A percentile compares a stretch with the other conserved stretches of the same genome.
Evolutionary conservation across 2,888 invertebrate species (phyloP).

Genomic region (Perdita meconis): DNA sequence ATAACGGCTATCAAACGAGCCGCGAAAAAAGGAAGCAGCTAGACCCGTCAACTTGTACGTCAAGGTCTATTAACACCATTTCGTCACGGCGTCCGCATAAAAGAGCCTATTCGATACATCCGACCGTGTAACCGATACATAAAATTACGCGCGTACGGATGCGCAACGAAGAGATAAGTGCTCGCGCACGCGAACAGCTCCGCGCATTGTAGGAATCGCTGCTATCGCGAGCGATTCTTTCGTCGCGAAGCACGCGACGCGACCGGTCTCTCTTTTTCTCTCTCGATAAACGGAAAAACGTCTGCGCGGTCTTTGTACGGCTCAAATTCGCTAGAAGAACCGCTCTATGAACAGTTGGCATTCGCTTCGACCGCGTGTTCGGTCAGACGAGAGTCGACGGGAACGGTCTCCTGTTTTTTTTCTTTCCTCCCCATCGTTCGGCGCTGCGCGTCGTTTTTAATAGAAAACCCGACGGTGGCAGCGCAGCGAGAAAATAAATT

Average conservation of each 20-base stretch:
- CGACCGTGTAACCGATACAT: conserved; percentile 69
- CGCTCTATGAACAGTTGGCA: conserved; percentile 23
- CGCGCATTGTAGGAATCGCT: conserved; percentile 15
- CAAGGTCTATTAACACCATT: conserved; percentile 55
- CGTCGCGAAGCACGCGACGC: too few species aligned
- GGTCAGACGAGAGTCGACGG: conserved; percentile 16
- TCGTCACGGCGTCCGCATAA: conserved; percentile 33
- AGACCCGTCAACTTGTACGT: conserved; percentile 36
- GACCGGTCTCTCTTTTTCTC: conserved; percentile 13
- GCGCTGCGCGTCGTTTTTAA: background rate
- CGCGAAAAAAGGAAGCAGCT: conserved; percentile 1
- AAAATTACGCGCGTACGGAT: conserved; percentile 67
- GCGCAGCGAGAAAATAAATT: conserved; percentile 57
- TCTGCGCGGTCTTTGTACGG: conserved; percentile 45
- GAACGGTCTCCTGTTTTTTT: too few species aligned
- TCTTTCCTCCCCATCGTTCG: background rate
- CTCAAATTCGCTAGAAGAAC: conserved; percentile 48
- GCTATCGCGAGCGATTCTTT: conserved; percentile 42
- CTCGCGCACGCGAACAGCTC: conserved; percentile 19
- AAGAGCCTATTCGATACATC: conserved; percentile 63
- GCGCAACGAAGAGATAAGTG: conserved; percentile 53
- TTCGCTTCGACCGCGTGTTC: conserved; percentile 8
- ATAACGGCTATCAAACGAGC: conserved; percentile 33
- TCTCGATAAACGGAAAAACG: conserved; percentile 43
- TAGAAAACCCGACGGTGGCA: conserved; percentile 25